A percentile compares a stretch with the other conserved stretches of the same genome.
Conservation (phyloP, 2,113 vertebrate species). For the Ceratotherium simum region DNA sequence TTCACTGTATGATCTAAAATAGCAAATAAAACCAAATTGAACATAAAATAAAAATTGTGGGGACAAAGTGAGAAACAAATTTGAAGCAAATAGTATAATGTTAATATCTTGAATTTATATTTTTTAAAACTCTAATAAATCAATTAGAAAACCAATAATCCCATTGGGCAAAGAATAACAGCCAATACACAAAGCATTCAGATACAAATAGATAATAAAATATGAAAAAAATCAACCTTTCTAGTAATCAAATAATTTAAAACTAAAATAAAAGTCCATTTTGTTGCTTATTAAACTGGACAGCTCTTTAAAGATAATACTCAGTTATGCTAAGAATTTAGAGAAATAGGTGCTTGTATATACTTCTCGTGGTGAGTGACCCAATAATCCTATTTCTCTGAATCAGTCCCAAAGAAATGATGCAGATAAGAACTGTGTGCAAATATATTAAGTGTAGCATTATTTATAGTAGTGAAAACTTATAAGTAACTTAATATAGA, state of each 20-base stretch:
- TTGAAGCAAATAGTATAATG: not conserved
- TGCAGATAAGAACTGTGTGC: not conserved
- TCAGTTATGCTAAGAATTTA: not conserved
- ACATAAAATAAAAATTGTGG: slow-evolving; percentile 25
- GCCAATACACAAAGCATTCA: slow-evolving; percentile 8
- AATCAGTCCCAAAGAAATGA: slow-evolving; percentile 29
- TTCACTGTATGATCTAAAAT: not conserved
- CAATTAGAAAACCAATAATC: not conserved
- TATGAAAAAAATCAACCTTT: not conserved
- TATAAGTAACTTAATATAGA: not conserved
- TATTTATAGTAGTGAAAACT: slow-evolving; percentile 7
- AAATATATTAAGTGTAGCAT: not conserved
- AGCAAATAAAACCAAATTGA: slow-evolving; percentile 34
- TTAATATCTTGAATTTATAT: slow-evolving; percentile 7
- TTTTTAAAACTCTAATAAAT: slow-evolving; percentile 40
- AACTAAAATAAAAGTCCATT: not conserved
- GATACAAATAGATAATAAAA: slow-evolving; percentile 13
- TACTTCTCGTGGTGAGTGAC: not conserved
- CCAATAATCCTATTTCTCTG: slow-evolving; percentile 46
- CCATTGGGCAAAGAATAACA: not conserved
- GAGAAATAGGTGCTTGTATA: not conserved
- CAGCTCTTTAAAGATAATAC: not conserved
- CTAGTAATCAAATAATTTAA: slow-evolving; percentile 38
- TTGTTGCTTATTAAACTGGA: slow-evolving; percentile 20
- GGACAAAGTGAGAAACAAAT: slow-evolving; percentile 23